Evolutionary conservation across 2,888 invertebrate species (phyloP).

Genomic region (Archips xylosteana): DNA sequence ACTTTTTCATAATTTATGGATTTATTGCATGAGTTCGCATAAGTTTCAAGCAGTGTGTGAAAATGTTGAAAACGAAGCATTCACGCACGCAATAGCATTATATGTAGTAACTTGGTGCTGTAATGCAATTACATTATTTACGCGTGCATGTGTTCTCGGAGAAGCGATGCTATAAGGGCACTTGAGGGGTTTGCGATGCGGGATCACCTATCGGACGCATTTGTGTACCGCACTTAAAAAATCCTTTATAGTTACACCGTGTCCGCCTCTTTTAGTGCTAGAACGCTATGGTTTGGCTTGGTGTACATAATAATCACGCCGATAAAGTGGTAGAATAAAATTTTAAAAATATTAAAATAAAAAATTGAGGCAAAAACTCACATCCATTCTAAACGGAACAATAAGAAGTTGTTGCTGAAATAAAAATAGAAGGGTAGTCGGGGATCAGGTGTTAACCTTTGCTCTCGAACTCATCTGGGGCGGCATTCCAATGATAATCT

Average conservation of each 20-base stretch:
- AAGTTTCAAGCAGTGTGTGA: background rate
- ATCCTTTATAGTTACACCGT: no score
- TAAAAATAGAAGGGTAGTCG: conserved; percentile 11
- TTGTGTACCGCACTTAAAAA: background rate
- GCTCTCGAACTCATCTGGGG: conserved; percentile 23
- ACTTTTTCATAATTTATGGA: background rate
- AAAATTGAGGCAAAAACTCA: background rate
- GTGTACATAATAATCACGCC: no score
- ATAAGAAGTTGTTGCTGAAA: background rate
- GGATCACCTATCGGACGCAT: background rate
- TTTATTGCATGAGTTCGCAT: background rate
- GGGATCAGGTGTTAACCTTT: conserved; percentile 44
- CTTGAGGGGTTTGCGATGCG: conserved; percentile 63
- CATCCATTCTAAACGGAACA: background rate
- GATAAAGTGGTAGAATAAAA: background rate
- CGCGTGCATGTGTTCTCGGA: conserved; percentile 61
- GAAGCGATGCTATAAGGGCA: conserved; percentile 57
- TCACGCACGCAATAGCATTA: background rate
- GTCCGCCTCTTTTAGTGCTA: no score
- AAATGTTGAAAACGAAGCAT: background rate
- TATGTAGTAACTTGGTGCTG: conserved; percentile 50
- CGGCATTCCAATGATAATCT: background rate
- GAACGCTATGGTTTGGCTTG: no score
- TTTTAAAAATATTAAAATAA: background rate
- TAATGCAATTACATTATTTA: conserved; percentile 74